Base-by-base conservation (phyloP, 2,888 invertebrate species). In the Harmothoe impar region DNA sequence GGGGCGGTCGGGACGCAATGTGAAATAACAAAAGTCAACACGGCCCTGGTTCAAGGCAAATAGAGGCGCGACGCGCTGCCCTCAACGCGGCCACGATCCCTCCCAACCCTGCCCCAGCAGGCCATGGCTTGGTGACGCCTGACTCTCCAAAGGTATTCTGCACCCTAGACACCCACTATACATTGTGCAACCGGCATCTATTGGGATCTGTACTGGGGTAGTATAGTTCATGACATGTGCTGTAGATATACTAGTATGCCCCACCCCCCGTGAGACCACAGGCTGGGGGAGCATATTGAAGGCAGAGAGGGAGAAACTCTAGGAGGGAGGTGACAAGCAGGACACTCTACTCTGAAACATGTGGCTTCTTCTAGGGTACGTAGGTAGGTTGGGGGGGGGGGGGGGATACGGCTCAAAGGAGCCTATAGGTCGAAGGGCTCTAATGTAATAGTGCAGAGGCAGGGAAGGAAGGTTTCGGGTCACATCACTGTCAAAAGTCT, bases 21-120 rank as follows among this genome's bases (percentile, higher is more conserved):
- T 52, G 54, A 54, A 86, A 86, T 86, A 86, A 86, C 86, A 86
- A 86, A 86, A 33, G 86, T 86, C 20, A 86, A 86, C 84, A 84
- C 25, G 20, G 52, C 20, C 52, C 25, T 17, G 81, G 81, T 43
- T 20, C 35, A 33, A 43, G 20, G 25, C 81, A 81, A 81, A 81
- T 35, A 81, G 77, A 20, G 81, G 81, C 35, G 10, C 35, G 81
- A 35, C 15, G 0, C 23, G 81, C 35, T 20, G 35, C 17, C 77
- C 43, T 62, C 20, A 15, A 0, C 72, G 25, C 72, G 31, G 29
- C 15, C 72, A 23, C 72, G 25, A 25, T 15, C 29, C 25, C 29
- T 72, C 29, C 25, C 29, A 25, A 15, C 72, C 29, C 62, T 25
- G 25, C 72, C n/a, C 72, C 62, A 52, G 54, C 62, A n/a, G 1